Evolutionary conservation across 2,797 vertebrate genomes (phyloP).

Genomic region (Poeciliopsis presidionis): DNA sequence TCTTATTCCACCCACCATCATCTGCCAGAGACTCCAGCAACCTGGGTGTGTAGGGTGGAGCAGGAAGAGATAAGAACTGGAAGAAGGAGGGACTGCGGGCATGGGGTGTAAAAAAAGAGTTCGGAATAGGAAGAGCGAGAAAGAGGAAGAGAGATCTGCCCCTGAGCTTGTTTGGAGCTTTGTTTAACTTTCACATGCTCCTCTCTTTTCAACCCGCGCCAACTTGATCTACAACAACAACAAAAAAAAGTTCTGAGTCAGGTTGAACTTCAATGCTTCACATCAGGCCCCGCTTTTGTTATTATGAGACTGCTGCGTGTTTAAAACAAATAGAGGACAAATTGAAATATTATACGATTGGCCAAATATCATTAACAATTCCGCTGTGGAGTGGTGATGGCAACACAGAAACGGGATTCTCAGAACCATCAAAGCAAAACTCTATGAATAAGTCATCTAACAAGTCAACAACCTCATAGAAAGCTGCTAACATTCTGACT

Average conservation of each 20-base stretch:
- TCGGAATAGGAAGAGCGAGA: slow-evolving; percentile 45
- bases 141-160: slow-evolving; percentile 67
- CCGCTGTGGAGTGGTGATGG: slow-evolving; percentile 54
- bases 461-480: slow-evolving; percentile 29
- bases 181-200: slow-evolving; percentile 53
- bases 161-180: slow-evolving; percentile 68
- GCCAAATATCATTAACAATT: slow-evolving; percentile 65
- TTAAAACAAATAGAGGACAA: slow-evolving; percentile 43
- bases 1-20: slow-evolving; percentile 73
- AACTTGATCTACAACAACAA: slow-evolving; percentile 13
- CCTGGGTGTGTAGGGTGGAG: slow-evolving; percentile 72
- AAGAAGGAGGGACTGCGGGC: slow-evolving; percentile 43
- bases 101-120: slow-evolving; percentile 39
- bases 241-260: slow-evolving; percentile 40
- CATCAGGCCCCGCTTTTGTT: slow-evolving; percentile 32
- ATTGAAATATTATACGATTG: slow-evolving; percentile 50
- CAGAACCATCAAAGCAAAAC: slow-evolving; percentile 72
- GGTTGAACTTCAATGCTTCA: slow-evolving; percentile 42
- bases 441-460: slow-evolving; percentile 74
- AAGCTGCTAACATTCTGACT: slow-evolving; percentile 56
- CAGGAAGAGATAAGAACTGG: slow-evolving; percentile 69
- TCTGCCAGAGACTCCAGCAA: slow-evolving; percentile 75
- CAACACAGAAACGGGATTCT: slow-evolving; percentile 51
- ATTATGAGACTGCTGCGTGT: slow-evolving; percentile 38
- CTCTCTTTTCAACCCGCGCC: slow-evolving; percentile 48